Evolutionary conservation across 2,888 invertebrate species (phyloP).

Genomic region (Temnothorax ravouxi): DNA sequence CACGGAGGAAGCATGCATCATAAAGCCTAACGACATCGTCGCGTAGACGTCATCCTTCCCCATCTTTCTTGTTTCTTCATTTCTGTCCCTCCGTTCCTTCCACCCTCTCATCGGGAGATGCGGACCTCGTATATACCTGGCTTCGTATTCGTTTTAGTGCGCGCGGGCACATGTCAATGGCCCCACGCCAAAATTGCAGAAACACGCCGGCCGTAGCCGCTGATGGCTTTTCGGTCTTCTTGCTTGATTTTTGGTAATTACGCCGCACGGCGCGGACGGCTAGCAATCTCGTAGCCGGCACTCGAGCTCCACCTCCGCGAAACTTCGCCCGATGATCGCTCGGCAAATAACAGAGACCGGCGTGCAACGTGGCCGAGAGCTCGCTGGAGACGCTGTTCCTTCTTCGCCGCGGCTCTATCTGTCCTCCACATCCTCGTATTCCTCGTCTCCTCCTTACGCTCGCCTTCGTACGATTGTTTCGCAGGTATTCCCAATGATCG

Average conservation of each 20-base stretch:
- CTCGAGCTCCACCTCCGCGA: slow-evolving; percentile 69
- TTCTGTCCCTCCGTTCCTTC: neutral
- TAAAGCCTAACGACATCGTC: slow-evolving; percentile 44
- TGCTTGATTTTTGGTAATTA: slow-evolving; percentile 82
- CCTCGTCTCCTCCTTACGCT: neutral
- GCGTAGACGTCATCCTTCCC: slow-evolving; percentile 32
- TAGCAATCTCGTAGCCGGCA: slow-evolving; percentile 77
- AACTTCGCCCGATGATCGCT: slow-evolving; percentile 78
- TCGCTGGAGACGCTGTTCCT: slow-evolving; percentile 61
- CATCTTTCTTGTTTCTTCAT: slow-evolving; percentile 23
- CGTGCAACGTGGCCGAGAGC: slow-evolving; percentile 56
- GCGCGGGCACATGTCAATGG: slow-evolving; percentile 74
- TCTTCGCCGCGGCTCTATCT: slow-evolving; percentile 49
- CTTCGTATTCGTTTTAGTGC: slow-evolving; percentile 59
- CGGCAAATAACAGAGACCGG: slow-evolving; percentile 79
- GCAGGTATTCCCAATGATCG: slow-evolving; percentile 69
- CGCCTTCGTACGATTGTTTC: slow-evolving; percentile 68
- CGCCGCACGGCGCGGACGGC: slow-evolving; percentile 71
- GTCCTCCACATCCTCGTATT: neutral
- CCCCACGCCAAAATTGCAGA: slow-evolving; percentile 79
- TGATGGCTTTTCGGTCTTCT: slow-evolving; percentile 79
- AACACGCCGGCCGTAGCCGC: slow-evolving; percentile 72
- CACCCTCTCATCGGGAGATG: neutral
- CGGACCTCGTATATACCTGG: neutral
- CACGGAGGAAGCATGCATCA: slow-evolving; percentile 28